A percentile compares a stretch with the other conserved stretches of the same genome.
phyloP scores from a whole-genome alignment of 2,113 vertebrate species.

The Daubentonia madagascariensis region DNA sequence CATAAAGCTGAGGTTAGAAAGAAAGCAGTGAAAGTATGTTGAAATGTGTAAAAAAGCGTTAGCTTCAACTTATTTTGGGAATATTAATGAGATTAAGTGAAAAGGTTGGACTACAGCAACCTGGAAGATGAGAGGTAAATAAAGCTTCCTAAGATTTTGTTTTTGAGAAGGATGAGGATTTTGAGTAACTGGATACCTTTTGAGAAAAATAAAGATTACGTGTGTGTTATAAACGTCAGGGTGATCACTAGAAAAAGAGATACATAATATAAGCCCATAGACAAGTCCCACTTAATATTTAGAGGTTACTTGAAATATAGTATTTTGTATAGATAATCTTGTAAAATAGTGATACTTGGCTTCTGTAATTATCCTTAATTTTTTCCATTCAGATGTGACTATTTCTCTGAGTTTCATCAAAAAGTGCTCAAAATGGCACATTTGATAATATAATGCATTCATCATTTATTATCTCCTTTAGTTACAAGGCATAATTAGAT shows the following conservation, averaged over 20 bases:
- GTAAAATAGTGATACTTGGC: neutral
- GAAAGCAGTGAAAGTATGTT: rapidly evolving
- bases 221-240: neutral
- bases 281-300: neutral
- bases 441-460: too few species aligned
- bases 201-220: neutral
- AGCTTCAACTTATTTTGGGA: neutral
- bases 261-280: neutral
- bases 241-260: neutral
- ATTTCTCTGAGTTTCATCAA: neutral
- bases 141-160: neutral
- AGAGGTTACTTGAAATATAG: neutral
- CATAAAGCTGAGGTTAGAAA: rapidly evolving
- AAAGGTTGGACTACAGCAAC: neutral
- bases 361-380: neutral
- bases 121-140: neutral
- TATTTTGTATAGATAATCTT: neutral
- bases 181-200: neutral
- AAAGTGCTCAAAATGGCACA: neutral
- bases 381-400: neutral
- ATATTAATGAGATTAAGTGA: neutral
- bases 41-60: neutral
- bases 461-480: neutral
- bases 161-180: neutral
- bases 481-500: neutral